Percentiles rank a stretch among this genome's conserved stretches.
These are phyloP conservation scores for Tokudaia tokunoshimensis DNA, from an alignment of 2,797 vertebrate genomes.

Conservation along the genomic window DNA sequence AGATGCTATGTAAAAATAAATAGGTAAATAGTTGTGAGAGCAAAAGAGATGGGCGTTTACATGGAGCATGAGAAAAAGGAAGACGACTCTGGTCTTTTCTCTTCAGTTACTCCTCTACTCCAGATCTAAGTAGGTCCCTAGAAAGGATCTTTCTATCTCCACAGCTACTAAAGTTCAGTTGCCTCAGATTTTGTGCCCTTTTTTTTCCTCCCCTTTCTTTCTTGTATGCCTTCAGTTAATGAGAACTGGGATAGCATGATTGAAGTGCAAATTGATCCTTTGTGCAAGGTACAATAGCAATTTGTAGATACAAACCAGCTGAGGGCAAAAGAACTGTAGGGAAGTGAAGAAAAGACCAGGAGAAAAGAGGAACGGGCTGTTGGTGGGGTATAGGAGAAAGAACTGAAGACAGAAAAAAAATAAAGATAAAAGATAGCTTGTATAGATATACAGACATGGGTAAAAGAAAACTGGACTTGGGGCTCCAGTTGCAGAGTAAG, in stretches of 20 bases:
- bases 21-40: not conserved
- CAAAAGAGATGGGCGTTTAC: not conserved
- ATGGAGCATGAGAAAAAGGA: not conserved
- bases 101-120: conserved; percentile 2
- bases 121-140: not conserved
- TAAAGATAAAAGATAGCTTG: not conserved
- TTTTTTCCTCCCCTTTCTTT: not conserved
- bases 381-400: not conserved
- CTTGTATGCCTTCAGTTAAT: not conserved
- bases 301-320: conserved; percentile 18
- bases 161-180: not conserved
- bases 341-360: not conserved
- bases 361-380: not conserved
- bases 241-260: conserved; percentile 9
- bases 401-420: not conserved
- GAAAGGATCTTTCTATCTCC: not conserved
- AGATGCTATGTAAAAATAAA: not conserved
- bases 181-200: not conserved
- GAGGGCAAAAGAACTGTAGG: conserved; percentile 3
- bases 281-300: conserved; percentile 32
- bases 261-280: conserved; percentile 61
- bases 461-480: conserved; percentile 34
- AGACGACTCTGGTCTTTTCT: not conserved
- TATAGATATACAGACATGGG: not conserved
- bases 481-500: not conserved